phyloP scores from a whole-genome alignment of 2,888 invertebrate genomes.

The Cistogaster globosa region DNA sequence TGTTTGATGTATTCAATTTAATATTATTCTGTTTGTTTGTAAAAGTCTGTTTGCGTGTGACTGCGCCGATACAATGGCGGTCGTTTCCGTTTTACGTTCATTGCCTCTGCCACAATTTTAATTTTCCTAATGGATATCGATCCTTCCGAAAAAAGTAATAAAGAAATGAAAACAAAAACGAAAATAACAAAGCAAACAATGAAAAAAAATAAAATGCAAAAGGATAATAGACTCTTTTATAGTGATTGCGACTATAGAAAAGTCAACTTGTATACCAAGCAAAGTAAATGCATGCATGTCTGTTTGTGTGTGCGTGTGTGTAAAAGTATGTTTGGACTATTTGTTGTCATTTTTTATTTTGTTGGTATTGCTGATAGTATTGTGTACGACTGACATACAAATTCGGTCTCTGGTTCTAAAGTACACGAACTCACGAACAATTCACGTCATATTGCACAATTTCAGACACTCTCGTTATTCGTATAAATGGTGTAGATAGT shows the following conservation, averaged over 20 bases:
- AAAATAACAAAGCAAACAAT: slow-evolving; percentile 52
- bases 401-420: slow-evolving; percentile 56
- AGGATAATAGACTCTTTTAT: slow-evolving; percentile 81
- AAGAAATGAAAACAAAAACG: slow-evolving; percentile 61
- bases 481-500: slow-evolving; percentile 17
- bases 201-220: slow-evolving; percentile 67
- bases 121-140: slow-evolving; percentile 84
- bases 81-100: slow-evolving; percentile 79
- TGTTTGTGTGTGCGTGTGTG: slow-evolving; percentile 36
- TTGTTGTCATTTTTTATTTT: slow-evolving; percentile 54
- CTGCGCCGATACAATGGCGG: slow-evolving; percentile 72
- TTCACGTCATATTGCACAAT: slow-evolving; percentile 65
- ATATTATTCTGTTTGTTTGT: slow-evolving; percentile 74
- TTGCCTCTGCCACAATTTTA: slow-evolving; percentile 83
- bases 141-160: slow-evolving; percentile 75
- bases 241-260: slow-evolving; percentile 82
- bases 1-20: slow-evolving; percentile 75
- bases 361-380: slow-evolving; percentile 43
- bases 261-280: slow-evolving; percentile 78
- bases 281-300: slow-evolving; percentile 24
- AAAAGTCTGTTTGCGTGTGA: slow-evolving; percentile 64
- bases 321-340: slow-evolving; percentile 45
- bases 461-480: slow-evolving; percentile 62
- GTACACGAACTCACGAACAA: slow-evolving; percentile 38
- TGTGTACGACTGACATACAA: slow-evolving; percentile 75